phyloP scores from a whole-genome alignment of 1,140 invertebrate genomes.

The Ceratina australensis region DNA sequence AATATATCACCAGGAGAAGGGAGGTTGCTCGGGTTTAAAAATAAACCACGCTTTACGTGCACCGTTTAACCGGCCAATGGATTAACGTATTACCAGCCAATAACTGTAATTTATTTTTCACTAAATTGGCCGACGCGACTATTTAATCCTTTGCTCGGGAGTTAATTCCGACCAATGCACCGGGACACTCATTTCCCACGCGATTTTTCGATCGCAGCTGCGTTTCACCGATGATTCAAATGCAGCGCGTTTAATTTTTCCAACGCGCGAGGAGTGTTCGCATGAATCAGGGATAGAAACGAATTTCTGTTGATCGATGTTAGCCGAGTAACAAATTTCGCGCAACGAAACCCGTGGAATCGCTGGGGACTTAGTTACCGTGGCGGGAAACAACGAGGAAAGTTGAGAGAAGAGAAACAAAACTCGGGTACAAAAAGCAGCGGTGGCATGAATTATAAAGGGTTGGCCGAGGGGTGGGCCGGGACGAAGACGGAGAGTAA shows the following conservation, averaged over 20 bases:
- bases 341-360: too few species aligned
- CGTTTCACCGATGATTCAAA: neutral
- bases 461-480: neutral
- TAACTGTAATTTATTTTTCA: slow-evolving; percentile 47
- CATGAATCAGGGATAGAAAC: neutral
- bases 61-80: neutral
- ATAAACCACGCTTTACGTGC: slow-evolving; percentile 9
- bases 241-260: neutral
- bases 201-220: neutral
- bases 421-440: slow-evolving; percentile 26
- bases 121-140: slow-evolving; percentile 12
- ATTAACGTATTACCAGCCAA: slow-evolving; percentile 40
- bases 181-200: neutral
- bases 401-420: slow-evolving; percentile 15
- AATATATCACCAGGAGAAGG: slow-evolving; percentile 6
- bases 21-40: slow-evolving; percentile 6
- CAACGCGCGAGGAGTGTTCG: too few species aligned
- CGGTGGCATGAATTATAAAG: slow-evolving; percentile 35
- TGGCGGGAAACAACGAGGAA: slow-evolving; percentile 33
- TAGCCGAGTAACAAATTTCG: slow-evolving; percentile 3
- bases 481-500: neutral
- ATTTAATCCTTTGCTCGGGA: slow-evolving; percentile 27
- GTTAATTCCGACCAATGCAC: slow-evolving; percentile 17
- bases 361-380: slow-evolving; percentile 30
- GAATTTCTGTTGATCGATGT: neutral